phyloP scores from a whole-genome alignment of 1,140 invertebrate genomes.

The Zaprionus tsacasi region DNA sequence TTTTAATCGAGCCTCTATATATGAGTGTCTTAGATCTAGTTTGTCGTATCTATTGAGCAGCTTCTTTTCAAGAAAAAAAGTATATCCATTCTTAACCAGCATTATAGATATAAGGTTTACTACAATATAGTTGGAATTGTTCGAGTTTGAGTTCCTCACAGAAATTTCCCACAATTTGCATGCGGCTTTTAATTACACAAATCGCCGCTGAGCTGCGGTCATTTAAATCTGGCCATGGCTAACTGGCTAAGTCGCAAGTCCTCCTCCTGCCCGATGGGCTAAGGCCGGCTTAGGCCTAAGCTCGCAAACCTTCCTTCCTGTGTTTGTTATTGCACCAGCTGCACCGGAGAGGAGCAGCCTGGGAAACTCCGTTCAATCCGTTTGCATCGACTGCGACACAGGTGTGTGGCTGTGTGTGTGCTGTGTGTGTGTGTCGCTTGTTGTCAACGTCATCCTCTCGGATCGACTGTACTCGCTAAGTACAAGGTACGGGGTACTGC shows the following conservation, averaged over 20 bases:
- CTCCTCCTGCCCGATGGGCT: conserved; percentile 62
- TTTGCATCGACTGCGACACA: conserved; percentile 34
- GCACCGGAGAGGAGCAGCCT: conserved; percentile 55
- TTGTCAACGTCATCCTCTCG: conserved; percentile 53
- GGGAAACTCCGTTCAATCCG: conserved; percentile 63
- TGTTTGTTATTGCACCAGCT: conserved; percentile 62
- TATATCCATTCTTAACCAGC: neutral
- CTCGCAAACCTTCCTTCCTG: conserved; percentile 73
- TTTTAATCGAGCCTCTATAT: conserved; percentile 9
- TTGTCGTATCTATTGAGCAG: neutral
- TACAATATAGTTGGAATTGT: neutral
- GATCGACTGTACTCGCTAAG: conserved; percentile 58
- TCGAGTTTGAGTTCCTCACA: neutral
- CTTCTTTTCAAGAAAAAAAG: neutral
- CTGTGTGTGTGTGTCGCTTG: conserved; percentile 21
- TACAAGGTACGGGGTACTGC: conserved; percentile 39
- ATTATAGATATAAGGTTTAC: neutral
- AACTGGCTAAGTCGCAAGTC: conserved; percentile 61
- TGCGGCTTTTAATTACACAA: conserved; percentile 82
- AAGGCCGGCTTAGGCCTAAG: conserved; percentile 72
- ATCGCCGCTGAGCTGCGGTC: conserved; percentile 77
- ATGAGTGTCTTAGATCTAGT: neutral
- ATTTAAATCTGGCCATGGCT: conserved; percentile 80
- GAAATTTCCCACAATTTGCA: conserved; percentile 75
- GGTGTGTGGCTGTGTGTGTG: too few relatives aligned